Conservation (phyloP, 92 coral and sea anemone genomes). For the Phymanthus crucifer region DNA sequence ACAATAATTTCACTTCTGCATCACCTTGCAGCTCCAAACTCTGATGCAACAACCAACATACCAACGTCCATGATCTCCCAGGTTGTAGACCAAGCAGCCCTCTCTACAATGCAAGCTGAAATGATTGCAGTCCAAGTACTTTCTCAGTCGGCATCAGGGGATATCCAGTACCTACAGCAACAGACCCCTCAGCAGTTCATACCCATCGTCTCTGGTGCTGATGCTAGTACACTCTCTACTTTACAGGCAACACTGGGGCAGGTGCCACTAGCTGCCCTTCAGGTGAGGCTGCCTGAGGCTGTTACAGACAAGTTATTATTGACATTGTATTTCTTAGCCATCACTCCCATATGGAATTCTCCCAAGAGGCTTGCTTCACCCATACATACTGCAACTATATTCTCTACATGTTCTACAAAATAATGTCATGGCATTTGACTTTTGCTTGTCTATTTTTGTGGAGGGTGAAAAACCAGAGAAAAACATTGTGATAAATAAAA, state of each 20-base stretch:
- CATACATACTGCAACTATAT: too few relatives aligned
- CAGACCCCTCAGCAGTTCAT: constrained; percentile 85
- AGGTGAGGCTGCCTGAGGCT: constrained; percentile 68
- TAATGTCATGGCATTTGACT: too few relatives aligned
- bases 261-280: constrained; percentile 80
- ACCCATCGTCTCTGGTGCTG: constrained; percentile 80
- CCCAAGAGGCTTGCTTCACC: too few relatives aligned
- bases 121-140: constrained; percentile 99
- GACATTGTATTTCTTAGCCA: too few relatives aligned
- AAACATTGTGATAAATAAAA: too few relatives aligned
- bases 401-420: too few relatives aligned
- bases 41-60: constrained; percentile 71
- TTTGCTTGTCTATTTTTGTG: too few relatives aligned
- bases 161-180: constrained; percentile 93
- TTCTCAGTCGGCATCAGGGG: constrained; percentile 98
- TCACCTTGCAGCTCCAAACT: constrained; percentile 40
- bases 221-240: constrained; percentile 63
- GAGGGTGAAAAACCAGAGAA: too few relatives aligned
- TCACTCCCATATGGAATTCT: too few relatives aligned
- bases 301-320: too few relatives aligned
- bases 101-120: constrained; percentile 98
- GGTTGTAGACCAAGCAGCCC: constrained; percentile 90
- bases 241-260: constrained; percentile 94
- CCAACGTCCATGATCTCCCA: constrained; percentile 86
- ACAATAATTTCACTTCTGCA: background rate